These are phyloP conservation scores for Drosophila pseudoananassae DNA, from an alignment of 1,140 invertebrate genomes.

Conservation along the genomic window DNA sequence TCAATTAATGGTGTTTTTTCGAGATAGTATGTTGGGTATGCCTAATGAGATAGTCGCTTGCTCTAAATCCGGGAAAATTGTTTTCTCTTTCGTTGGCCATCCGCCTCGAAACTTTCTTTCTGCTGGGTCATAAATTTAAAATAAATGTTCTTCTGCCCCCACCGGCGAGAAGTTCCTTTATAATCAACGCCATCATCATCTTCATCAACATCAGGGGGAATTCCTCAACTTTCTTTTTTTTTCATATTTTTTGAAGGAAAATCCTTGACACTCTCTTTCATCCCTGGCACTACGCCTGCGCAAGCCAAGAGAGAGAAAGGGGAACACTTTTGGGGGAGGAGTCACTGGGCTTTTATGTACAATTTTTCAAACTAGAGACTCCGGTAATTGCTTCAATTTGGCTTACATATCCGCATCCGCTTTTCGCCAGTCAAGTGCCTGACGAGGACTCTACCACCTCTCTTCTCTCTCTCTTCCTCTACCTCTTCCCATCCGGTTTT, in stretches of 20 bases:
- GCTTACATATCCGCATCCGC: slow-evolving; percentile 62
- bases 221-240: slow-evolving; percentile 23
- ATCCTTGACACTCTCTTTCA: slow-evolving; percentile 49
- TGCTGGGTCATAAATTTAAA: slow-evolving; percentile 24
- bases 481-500: neutral
- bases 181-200: slow-evolving; percentile 56
- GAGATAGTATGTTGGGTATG: neutral
- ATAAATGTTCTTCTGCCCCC: slow-evolving; percentile 4
- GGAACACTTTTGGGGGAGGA: slow-evolving; percentile 58
- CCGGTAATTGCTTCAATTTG: slow-evolving; percentile 78
- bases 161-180: slow-evolving; percentile 6
- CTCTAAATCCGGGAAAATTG: slow-evolving; percentile 14
- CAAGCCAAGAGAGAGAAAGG: slow-evolving; percentile 25
- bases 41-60: slow-evolving; percentile 45
- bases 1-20: slow-evolving; percentile 63
- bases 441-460: slow-evolving; percentile 23
- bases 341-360: slow-evolving; percentile 41
- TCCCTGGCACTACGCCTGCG: slow-evolving; percentile 45
- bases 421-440: slow-evolving; percentile 53
- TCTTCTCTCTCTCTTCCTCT: too few species aligned
- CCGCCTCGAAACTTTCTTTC: slow-evolving; percentile 11
- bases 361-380: slow-evolving; percentile 27
- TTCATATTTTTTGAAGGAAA: slow-evolving; percentile 3
- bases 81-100: slow-evolving; percentile 39
- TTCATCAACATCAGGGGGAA: slow-evolving; percentile 12